Conservation (phyloP, 2,797 vertebrate genomes). For the Alosa sapidissima region DNA sequence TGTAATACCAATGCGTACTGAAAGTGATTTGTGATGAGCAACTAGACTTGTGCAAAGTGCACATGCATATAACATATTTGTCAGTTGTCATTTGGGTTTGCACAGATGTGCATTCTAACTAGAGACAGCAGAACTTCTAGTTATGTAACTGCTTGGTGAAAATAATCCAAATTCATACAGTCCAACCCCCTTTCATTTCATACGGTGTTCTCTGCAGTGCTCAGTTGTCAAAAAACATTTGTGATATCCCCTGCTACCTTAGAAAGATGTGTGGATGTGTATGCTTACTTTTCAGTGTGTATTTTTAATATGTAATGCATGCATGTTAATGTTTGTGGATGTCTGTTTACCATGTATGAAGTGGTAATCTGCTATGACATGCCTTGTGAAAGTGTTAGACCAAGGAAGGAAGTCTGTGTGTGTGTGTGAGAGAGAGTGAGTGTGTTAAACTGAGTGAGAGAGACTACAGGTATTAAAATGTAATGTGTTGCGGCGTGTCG, state of each 20-base stretch:
- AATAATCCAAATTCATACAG: not conserved
- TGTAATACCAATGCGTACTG: too few species aligned
- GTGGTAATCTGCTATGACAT: not conserved
- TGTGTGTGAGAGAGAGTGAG: slow-evolving; percentile 24
- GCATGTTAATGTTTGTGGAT: not conserved
- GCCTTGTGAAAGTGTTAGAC: too few species aligned
- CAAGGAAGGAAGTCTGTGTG: slow-evolving; percentile 29
- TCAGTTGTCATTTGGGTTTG: too few species aligned
- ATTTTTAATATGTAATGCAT: not conserved
- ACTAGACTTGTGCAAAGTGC: too few species aligned
- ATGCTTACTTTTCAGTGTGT: not conserved
- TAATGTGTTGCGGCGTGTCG: slow-evolving; percentile 42
- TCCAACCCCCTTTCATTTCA: too few species aligned
- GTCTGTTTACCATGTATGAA: not conserved
- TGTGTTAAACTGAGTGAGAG: not conserved
- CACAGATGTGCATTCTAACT: not conserved
- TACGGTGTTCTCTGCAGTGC: too few species aligned
- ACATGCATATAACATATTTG: too few species aligned
- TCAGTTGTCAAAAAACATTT: too few species aligned
- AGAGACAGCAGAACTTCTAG: too few species aligned
- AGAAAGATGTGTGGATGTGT: not conserved
- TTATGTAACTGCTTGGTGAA: not conserved
- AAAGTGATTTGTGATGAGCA: too few species aligned
- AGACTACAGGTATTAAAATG: slow-evolving; percentile 1
- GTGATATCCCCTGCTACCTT: too few species aligned